Base-by-base conservation (phyloP, 2,888 invertebrate species). In the Hydrotaea cyrtoneurina region DNA sequence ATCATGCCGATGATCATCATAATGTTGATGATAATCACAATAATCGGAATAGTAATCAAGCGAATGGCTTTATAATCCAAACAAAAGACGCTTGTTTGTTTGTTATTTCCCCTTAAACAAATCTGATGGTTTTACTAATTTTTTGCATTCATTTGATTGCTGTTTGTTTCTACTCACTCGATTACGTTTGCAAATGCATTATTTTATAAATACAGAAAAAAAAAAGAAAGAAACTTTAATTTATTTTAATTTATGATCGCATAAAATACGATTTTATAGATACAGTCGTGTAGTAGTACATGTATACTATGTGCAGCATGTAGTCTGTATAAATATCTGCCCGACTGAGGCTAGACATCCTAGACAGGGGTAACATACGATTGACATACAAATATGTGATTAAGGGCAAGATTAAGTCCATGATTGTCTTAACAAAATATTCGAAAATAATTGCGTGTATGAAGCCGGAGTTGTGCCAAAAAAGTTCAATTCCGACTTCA, bases 211-310 rank as follows among this genome's bases (percentile, higher is more conserved):
- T 3, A 50, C 8, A 50, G 2, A 50, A 50, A 39, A 39, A 4
- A 39, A 39, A 8, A 39, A 39, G 7, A 39, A 39, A 39, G 36
- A 31, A 13, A 43, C 43, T 43, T 50, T 50, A 50, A 50, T 50
- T 50, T 50, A 50, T 50, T 50, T 50, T 50, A 50, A 50, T 50
- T 50, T 50, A 50, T 50, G 50, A 50, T 50, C 50, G n/a, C 50
- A 50, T 50, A 15, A 50, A 50, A 50, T 50, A 31, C 31, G 31
- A 50, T n/a, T n/a, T 50, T n/a, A n/a, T 50, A 50, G 15, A 50
- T n/a, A 31, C 31, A 31, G 7, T n/a, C 50, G 2, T 2, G 50
- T 50, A 50, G 50, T 50, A 50, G n/a, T 50, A 15, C 4, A n/a
- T 15, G 15, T 1, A 2, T 50, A 50, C 50, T 50, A 50, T 7